Base-by-base conservation (phyloP, 2,797 vertebrate genomes). In the Holocentrus rufus region DNA sequence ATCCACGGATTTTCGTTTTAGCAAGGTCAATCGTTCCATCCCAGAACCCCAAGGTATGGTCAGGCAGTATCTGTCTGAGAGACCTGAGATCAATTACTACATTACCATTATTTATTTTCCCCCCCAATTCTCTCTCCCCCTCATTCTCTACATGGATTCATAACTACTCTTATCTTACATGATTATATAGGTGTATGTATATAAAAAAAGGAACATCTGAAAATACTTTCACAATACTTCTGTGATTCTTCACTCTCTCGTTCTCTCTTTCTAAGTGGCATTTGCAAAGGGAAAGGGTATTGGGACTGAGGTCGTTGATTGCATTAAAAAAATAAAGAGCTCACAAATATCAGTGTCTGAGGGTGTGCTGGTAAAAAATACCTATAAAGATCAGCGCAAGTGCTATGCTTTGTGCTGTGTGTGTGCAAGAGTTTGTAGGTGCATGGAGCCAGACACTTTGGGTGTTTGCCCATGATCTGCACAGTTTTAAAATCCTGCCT, bases 231-330 rank as follows among this genome's bases (percentile, higher is more conserved):
- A 85, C 77, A 86, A 87, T 66, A 76, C 69, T 58, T 62, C 53
- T 84, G 57, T 75, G 71, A 80, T 59, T 70, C 50, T 76, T 80
- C 64, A 79, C 74, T 46, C 53, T 82, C 68, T 82, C 70, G 20
- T 72, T 86, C 57, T 88, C 42, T 81, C 58, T 75, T 70, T 67
- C 69, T 71, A 89, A 93, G 92, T 94, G 92, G 90, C 91, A 89
- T 92, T 90, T 90, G 79, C 66, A 84, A 90, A 82, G 86, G 91
- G 75, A 91, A 92, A 92, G 84, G 92, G 92, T 74, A 87, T 77
- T 53, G 80, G 89, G 92, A 84, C 72, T 92, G 93, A 94, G 93
- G 93, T 94, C 89, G 89, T 58, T 76, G 81, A 88, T 92, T 90
- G 80, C 81, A 85, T 87, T 50, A 60, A 65, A 85, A 87, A 72